A percentile compares a stretch with the other conserved stretches of the same genome.
phyloP scores from a whole-genome alignment of 2,797 vertebrate species.

The Sus cebifrons region DNA sequence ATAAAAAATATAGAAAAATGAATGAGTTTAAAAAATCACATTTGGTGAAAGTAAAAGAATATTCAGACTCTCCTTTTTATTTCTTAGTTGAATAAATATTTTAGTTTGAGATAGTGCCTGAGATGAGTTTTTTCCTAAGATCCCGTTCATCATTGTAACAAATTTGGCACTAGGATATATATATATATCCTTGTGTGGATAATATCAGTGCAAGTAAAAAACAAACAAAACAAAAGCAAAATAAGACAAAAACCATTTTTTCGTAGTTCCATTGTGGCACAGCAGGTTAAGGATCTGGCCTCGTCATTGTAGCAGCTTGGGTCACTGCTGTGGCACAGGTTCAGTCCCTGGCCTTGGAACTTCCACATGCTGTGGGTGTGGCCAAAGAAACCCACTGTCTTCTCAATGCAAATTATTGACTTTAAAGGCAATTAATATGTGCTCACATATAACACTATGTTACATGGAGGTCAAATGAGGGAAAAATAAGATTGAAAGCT shows the following conservation, averaged over 20 bases:
- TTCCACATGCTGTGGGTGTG: no score
- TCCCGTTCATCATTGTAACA: not conserved
- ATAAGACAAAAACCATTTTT: not conserved
- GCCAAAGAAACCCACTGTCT: not conserved
- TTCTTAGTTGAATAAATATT: not conserved
- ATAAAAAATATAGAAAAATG: not conserved
- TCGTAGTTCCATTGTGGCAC: not conserved
- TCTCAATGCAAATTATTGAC: not conserved
- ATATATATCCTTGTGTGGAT: not conserved
- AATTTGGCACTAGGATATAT: not conserved
- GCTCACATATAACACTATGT: not conserved
- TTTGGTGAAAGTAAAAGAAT: not conserved
- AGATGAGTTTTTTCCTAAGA: not conserved
- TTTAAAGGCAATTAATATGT: not conserved
- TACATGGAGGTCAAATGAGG: conserved; percentile 2
- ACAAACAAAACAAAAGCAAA: not conserved
- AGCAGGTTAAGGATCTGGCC: no score
- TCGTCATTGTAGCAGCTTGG: no score
- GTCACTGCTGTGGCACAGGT: no score
- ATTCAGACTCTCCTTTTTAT: not conserved
- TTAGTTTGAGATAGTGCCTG: not conserved
- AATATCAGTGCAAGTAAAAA: not conserved
- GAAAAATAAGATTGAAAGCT: conserved; percentile 6
- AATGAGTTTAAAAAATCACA: not conserved
- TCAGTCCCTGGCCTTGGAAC: no score